phyloP scores from a whole-genome alignment of 2,888 invertebrate genomes.

The Antheraea assamensis region DNA sequence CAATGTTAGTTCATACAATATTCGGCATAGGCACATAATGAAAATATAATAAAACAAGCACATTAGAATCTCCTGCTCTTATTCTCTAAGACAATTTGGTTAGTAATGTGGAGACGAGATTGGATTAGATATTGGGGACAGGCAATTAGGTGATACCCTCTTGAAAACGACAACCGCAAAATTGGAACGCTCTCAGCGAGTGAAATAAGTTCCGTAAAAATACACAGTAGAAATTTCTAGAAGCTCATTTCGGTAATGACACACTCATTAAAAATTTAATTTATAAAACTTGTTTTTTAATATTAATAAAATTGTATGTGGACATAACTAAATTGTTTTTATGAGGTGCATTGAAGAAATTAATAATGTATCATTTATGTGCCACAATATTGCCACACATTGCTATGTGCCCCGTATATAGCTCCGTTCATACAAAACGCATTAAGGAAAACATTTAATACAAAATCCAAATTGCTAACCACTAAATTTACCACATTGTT shows the following conservation, averaged over 20 bases:
- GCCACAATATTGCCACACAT: no score
- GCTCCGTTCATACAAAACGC: no score
- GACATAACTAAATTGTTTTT: not conserved
- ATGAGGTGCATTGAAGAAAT: no score
- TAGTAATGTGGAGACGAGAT: not conserved
- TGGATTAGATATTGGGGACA: slow-evolving; percentile 19
- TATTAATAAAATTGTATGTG: not conserved
- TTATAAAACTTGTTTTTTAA: not conserved
- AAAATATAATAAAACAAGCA: not conserved
- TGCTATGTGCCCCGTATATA: no score
- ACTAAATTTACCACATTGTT: no score
- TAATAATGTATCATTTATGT: no score
- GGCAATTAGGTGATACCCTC: slow-evolving; percentile 23
- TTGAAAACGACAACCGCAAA: slow-evolving; percentile 21
- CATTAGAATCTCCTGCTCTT: not conserved
- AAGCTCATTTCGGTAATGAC: not conserved
- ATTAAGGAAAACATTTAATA: no score
- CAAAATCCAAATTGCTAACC: not conserved
- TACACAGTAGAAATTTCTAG: not conserved
- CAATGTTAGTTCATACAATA: not conserved
- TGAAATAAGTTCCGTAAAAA: slow-evolving; percentile 17
- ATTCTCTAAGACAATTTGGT: not conserved
- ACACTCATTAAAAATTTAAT: not conserved
- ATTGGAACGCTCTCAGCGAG: slow-evolving; percentile 9
- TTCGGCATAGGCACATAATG: not conserved